Evolutionary conservation across 2,888 invertebrate species (phyloP).

Genomic region (Hecatera dysodea): DNA sequence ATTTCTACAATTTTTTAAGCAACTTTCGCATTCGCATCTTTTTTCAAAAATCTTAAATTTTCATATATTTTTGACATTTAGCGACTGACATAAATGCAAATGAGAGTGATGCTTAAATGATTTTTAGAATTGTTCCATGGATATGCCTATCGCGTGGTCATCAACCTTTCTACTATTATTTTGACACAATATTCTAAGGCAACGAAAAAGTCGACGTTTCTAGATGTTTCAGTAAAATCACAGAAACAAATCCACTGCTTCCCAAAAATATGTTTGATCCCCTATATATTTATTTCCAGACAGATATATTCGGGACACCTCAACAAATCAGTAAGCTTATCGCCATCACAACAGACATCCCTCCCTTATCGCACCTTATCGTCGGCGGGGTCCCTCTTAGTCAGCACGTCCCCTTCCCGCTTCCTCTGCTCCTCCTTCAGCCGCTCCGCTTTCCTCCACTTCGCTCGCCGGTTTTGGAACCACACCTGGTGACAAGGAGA

Average conservation of each 20-base stretch:
- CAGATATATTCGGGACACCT: background rate
- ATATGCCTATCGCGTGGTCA: no score
- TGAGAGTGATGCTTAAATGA: no score
- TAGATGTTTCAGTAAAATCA: no score
- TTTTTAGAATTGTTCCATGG: no score
- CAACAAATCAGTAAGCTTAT: constrained; percentile 11
- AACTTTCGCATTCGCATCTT: no score
- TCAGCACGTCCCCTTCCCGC: constrained; percentile 93
- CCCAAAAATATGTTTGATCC: background rate
- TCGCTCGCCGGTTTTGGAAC: constrained; percentile 98
- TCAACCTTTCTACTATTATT: no score
- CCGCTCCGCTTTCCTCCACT: constrained; percentile 98
- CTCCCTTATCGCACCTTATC: constrained; percentile 87
- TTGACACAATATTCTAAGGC: background rate
- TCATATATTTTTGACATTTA: no score
- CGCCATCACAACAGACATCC: constrained; percentile 2
- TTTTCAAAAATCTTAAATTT: no score
- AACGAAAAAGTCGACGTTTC: background rate
- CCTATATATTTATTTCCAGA: background rate
- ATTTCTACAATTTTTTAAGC: no score
- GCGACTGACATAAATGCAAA: no score
- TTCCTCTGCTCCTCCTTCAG: constrained; percentile 97
- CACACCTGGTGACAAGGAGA: constrained; percentile 92
- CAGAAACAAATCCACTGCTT: background rate
- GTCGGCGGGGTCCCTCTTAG: constrained; percentile 91